Conservation (phyloP, 1,140 invertebrate genomes). For the Drosophila nannoptera region DNA sequence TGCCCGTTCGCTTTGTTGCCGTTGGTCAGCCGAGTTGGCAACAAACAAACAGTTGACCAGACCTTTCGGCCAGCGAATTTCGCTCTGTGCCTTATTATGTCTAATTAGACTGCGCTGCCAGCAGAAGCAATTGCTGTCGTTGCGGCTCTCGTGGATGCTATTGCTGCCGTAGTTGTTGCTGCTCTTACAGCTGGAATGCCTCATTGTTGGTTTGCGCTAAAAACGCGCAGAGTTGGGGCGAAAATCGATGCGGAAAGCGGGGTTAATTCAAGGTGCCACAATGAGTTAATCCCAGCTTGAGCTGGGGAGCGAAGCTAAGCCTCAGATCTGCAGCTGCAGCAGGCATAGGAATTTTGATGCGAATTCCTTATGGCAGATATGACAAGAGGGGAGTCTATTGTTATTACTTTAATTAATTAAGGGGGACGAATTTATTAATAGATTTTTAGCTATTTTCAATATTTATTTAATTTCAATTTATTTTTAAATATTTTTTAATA, state of each 20-base stretch:
- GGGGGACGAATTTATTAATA: neutral
- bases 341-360: neutral
- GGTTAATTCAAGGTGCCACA: constrained; percentile 33
- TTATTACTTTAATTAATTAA: too few relatives aligned
- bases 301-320: too few relatives aligned
- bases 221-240: constrained; percentile 1
- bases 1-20: constrained; percentile 20
- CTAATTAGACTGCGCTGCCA: constrained; percentile 68
- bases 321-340: neutral
- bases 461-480: too few relatives aligned
- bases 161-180: too few relatives aligned
- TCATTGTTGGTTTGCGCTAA: constrained; percentile 28
- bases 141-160: too few relatives aligned
- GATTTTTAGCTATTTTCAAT: neutral
- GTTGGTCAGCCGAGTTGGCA: constrained; percentile 37
- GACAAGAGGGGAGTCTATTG: too few relatives aligned
- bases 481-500: too few relatives aligned
- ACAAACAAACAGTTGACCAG: constrained; percentile 43
- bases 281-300: constrained; percentile 12
- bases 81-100: constrained; percentile 69
- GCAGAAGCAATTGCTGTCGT: constrained; percentile 23
- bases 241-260: constrained; percentile 25
- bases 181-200: constrained; percentile 27
- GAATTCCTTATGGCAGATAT: too few relatives aligned
- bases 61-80: constrained; percentile 56